Evolutionary conservation across 2,113 vertebrate species (phyloP).

Genomic region (Cinclus cinclus): DNA sequence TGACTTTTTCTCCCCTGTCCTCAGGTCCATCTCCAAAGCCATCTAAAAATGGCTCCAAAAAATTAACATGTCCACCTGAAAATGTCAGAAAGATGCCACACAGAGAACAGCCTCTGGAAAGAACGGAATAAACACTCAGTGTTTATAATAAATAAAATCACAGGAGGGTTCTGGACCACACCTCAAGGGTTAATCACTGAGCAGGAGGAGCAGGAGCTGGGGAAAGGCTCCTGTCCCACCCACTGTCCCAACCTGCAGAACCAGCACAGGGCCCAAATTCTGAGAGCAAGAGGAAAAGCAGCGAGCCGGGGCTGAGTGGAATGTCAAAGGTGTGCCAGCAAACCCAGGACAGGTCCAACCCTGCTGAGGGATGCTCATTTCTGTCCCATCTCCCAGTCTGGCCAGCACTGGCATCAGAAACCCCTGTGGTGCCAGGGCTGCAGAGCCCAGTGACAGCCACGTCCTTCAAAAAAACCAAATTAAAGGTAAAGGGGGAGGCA

Average conservation of each 20-base stretch:
- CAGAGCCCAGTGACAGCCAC: background rate
- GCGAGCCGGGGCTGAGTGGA: background rate
- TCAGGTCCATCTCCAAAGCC: background rate
- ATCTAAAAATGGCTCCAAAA: background rate
- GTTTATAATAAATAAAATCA: background rate
- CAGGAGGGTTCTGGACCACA: background rate
- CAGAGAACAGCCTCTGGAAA: background rate
- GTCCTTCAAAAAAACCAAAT: background rate
- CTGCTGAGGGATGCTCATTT: background rate
- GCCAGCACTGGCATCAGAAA: background rate
- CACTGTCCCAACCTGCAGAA: background rate
- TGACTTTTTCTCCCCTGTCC: background rate
- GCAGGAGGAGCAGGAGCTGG: background rate
- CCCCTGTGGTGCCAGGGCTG: background rate
- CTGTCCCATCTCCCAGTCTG: background rate
- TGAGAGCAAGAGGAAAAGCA: background rate
- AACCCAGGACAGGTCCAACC: background rate
- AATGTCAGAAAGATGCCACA: background rate
- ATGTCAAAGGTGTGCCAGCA: background rate
- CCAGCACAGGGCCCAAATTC: background rate
- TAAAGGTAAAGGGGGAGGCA: background rate
- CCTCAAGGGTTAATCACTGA: background rate
- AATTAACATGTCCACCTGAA: fast-evolving
- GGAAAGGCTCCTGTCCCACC: background rate
- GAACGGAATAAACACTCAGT: fast-evolving